Evolutionary conservation across 1,140 invertebrate species (phyloP), one percentile per base, ranked within the genome.

Genomic region (Telenomus remus): DNA sequence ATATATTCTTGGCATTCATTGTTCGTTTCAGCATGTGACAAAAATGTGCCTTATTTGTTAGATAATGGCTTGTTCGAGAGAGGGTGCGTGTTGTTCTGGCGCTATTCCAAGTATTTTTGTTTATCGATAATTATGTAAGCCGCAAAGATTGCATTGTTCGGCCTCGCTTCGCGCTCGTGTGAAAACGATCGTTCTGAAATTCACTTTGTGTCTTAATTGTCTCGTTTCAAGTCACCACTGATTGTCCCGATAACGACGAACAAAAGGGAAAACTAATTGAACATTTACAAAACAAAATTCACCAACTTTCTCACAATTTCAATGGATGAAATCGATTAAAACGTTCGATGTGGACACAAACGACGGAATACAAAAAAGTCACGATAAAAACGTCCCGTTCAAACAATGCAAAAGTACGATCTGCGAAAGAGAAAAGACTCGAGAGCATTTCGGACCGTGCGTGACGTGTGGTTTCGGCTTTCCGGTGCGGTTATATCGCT

Each of bases 401-500:
- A n/a, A n/a, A 57, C 47, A 39, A 65, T 44, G 55, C 59, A 65
- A 49, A 48, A 37, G 6, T 14, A 27, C 19, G n/a, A 27, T 27
- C 19, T 27, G 19, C n/a, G 19, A 27, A 27, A 27, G 19, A 27
- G 19, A 27, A 27, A 27, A 27, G 2, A 27, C 60, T 13, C 60
- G 44, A 50, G 51, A 35, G 69, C 37, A 48, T 69, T 78, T 78
- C 72, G 51, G 75, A 72, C 56, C 9, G 1, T 48, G 10, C 53
- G 44, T 14, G 69, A 49, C 64, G 69, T 68, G 64, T 49, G 76
- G 69, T 78, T 73, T 78, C 76, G 76, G 51, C 60, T 70, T 78
- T 74, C 76, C 76, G 65, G 70, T 60, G 61, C 59, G 55, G 19
- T 27, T 27, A 74, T 79, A 79, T 79, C 79, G 74, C 56, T 79